A percentile compares a stretch with the other conserved stretches of the same genome.
phyloP scores from a whole-genome alignment of 2,797 vertebrate species.

The Orientallactaga sibirica region DNA sequence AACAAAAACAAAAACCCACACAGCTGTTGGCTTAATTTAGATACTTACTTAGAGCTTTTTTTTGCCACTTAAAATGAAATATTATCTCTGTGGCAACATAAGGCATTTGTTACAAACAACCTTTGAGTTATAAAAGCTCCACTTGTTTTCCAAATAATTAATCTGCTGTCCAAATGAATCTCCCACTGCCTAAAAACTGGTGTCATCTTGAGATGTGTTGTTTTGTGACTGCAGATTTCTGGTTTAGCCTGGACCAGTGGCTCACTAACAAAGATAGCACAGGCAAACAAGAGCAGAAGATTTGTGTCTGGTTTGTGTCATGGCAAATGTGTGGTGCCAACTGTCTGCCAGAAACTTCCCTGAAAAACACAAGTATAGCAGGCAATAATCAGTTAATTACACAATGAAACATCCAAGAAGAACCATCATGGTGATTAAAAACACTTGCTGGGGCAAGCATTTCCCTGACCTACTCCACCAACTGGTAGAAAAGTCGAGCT shows the following conservation, averaged over 20 bases:
- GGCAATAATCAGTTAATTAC: conserved; percentile 63
- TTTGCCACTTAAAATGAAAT: conserved; percentile 81
- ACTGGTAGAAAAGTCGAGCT: conserved; percentile 5
- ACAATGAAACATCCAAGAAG: conserved; percentile 42
- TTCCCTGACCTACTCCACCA: neutral
- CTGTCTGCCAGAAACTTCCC: conserved; percentile 70
- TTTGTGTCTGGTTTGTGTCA: conserved; percentile 64
- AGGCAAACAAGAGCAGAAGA: conserved; percentile 51
- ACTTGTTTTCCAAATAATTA: conserved; percentile 73
- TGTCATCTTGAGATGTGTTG: conserved; percentile 51
- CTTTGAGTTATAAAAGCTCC: conserved; percentile 72
- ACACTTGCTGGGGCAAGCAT: neutral
- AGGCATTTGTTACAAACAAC: conserved; percentile 49
- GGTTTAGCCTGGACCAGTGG: conserved; percentile 61
- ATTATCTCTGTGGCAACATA: conserved; percentile 47
- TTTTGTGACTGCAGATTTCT: conserved; percentile 73
- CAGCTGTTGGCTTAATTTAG: conserved; percentile 82
- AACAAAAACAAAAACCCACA: neutral
- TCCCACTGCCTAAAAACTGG: conserved; percentile 50
- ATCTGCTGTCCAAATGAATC: conserved; percentile 62
- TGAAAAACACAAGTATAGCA: conserved; percentile 52
- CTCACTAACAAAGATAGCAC: conserved; percentile 66
- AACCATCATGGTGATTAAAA: conserved; percentile 34
- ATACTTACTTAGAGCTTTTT: conserved; percentile 76
- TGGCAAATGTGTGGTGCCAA: conserved; percentile 59